Conservation (phyloP, 2,113 vertebrate species). For the Pluvianellus socialis region DNA sequence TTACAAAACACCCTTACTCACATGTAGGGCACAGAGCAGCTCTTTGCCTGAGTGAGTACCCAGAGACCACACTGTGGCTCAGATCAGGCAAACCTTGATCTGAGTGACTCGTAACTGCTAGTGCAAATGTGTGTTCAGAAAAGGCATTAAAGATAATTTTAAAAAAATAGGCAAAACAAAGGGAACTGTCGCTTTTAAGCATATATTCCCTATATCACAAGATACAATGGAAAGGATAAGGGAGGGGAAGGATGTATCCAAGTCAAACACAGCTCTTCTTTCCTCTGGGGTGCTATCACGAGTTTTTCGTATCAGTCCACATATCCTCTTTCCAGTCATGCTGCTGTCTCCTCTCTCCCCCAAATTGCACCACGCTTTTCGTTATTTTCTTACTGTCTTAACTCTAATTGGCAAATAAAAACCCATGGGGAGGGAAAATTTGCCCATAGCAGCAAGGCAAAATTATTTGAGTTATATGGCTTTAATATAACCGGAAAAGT, state of each 20-base stretch:
- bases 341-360: not conserved
- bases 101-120: not conserved
- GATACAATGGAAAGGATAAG: not conserved
- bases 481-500: not conserved
- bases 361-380: not conserved
- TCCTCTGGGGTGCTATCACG: not conserved
- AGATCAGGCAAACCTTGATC: not conserved
- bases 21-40: not conserved
- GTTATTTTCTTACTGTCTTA: not conserved
- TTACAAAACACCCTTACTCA: not conserved
- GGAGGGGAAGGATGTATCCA: not conserved
- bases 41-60: not conserved
- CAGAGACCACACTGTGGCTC: not conserved
- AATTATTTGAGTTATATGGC: not conserved
- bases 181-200: fast-evolving
- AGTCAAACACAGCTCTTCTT: not conserved
- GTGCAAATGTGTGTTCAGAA: not conserved
- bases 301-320: not conserved
- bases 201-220: not conserved
- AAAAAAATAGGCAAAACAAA: not conserved
- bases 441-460: not conserved
- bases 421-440: not conserved
- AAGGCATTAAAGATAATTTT: not conserved
- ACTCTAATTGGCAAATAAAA: not conserved
- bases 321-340: not conserved